Percentiles rank a stretch among this genome's conserved stretches.
Evolutionary conservation across 2,888 invertebrate genomes (phyloP).

Genomic region (Priocnemis perturbator): DNA sequence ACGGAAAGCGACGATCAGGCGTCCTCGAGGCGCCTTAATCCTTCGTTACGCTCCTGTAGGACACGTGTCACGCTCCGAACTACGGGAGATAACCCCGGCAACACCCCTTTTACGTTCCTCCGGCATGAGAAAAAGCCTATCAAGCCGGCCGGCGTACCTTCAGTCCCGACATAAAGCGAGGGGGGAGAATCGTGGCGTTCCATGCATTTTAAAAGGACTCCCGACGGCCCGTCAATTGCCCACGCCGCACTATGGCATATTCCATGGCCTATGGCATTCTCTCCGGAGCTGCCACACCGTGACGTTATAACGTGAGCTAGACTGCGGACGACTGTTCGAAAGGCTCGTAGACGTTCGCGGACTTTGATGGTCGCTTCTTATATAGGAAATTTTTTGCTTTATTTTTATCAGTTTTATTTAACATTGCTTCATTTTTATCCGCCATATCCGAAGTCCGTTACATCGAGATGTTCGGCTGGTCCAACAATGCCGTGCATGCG

Average conservation of each 20-base stretch:
- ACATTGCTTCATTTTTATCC: too few species aligned
- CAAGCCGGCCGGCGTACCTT: constrained; percentile 15
- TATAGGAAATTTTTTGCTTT: too few species aligned
- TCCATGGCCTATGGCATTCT: constrained; percentile 2
- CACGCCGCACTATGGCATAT: constrained; percentile 8
- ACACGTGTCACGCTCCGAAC: constrained; percentile 34
- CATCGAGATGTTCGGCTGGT: too few species aligned
- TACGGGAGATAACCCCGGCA: constrained; percentile 26
- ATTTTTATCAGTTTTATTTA: too few species aligned
- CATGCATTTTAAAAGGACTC: constrained; percentile 63
- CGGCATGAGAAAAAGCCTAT: constrained; percentile 20
- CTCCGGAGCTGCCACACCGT: too few species aligned
- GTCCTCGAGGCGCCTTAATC: neutral
- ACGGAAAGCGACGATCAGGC: neutral
- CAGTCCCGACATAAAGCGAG: constrained; percentile 35
- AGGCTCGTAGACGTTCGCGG: too few species aligned
- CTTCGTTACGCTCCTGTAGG: constrained; percentile 15
- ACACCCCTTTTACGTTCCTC: too few species aligned
- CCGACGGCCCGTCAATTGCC: constrained; percentile 49
- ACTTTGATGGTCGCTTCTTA: too few species aligned
- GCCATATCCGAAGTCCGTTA: too few species aligned
- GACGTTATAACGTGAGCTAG: neutral
- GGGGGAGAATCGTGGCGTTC: constrained; percentile 43
- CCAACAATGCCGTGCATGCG: too few species aligned
- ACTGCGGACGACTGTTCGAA: too few species aligned